Base-by-base conservation (phyloP, 2,113 vertebrate genomes). In the Hippolais icterina region DNA sequence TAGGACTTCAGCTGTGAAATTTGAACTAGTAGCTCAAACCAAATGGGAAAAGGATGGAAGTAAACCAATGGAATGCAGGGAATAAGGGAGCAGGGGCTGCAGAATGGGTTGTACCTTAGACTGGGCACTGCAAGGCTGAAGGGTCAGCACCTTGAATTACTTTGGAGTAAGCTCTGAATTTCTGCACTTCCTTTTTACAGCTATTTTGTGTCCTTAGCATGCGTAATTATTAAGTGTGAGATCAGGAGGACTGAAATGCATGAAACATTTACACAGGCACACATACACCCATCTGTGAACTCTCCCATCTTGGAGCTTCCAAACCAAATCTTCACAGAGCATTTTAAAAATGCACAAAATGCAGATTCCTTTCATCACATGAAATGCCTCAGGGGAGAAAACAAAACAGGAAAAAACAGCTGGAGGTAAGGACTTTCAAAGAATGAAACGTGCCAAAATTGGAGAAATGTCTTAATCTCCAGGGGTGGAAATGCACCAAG, bases 391-490 rank as follows among this genome's bases (percentile, higher is more conserved):
- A 15, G 49, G n/a, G 53, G 28, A 90, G 57, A 78, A 91, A 81
- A 46, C 13, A 35, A 63, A 57, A 57, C n/a, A 56, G 44, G n/a
- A 71, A 69, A 78, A 78, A 84, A 17, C 33, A 85, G 74, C 66
- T 61, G 35, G 31, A 86, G 78, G 78, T 91, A 66, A 88, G 50
- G 47, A 79, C 79, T 85, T 76, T 85, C 60, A 6, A 96, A 89
- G 63, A 29, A 54, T 19, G 25, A 76, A 88, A 72, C 0, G 1
- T 27, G 59, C 52, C 59, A 83, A 59, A 88, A 87, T 8, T 35
- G 37, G 27, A 77, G 60, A 84, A 81, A 91, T 44, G 8, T 42
- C 83, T 75, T 84, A 8, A 52, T 82, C 61, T 89, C 49, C 61
- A 79, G 61, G 42, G 37, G 59, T 50, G 37, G 64, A 86, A 94